Percentiles rank a stretch among this genome's conserved stretches.
Conservation (phyloP, 2,113 vertebrate species). For the Cephalopterus ornatus region DNA sequence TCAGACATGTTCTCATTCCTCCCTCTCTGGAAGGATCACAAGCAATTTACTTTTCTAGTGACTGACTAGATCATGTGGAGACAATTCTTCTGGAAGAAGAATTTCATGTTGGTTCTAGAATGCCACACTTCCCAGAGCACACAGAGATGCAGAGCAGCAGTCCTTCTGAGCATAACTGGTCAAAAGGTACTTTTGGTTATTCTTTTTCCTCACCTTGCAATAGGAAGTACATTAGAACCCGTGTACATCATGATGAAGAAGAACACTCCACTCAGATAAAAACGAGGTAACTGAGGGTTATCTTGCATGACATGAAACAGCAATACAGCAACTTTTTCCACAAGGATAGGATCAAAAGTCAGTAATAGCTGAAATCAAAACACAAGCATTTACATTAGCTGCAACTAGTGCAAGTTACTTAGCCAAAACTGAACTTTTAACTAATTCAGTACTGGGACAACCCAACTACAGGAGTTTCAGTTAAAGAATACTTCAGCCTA, state of each 20-base stretch:
- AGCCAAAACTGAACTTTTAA: not conserved
- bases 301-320: conserved; percentile 93
- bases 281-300: conserved; percentile 95
- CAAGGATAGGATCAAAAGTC: conserved; percentile 99
- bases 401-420: not conserved
- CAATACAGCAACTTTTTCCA: conserved; percentile 95
- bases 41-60: not conserved
- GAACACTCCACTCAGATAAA: conserved; percentile 95
- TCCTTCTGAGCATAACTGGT: not conserved
- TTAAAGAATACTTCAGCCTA: not conserved
- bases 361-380: conserved; percentile 83
- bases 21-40: not conserved
- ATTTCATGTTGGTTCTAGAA: not conserved
- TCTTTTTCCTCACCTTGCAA: conserved; percentile 85
- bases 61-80: accelerated
- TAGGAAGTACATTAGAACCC: conserved; percentile 96
- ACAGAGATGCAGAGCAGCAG: not conserved
- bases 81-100: not conserved
- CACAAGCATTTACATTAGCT: not conserved
- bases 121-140: not conserved
- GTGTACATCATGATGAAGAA: conserved; percentile 99
- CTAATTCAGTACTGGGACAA: not conserved
- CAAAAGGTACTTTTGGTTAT: not conserved
- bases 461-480: not conserved
- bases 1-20: not conserved